Conservation (phyloP, 2,888 invertebrate genomes). For the Pimpla rufipes region DNA sequence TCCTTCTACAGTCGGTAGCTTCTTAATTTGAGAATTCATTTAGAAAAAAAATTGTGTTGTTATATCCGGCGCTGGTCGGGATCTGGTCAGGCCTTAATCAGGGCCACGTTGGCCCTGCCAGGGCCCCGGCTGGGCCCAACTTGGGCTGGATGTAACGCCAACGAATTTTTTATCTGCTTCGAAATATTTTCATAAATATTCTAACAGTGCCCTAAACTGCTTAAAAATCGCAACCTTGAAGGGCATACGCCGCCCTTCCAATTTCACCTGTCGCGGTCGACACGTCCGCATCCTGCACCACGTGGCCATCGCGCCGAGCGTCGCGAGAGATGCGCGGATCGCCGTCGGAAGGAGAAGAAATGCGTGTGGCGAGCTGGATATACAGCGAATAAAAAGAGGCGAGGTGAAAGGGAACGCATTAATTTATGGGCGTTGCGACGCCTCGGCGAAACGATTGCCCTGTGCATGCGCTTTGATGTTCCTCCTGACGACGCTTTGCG, state of each 20-base stretch:
- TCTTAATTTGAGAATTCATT: no score
- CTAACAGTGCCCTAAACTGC: no score
- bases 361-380: conserved; percentile 8
- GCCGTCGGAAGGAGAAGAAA: conserved; percentile 43
- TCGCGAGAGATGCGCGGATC: conserved; percentile 38
- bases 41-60: no score
- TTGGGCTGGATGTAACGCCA: no score
- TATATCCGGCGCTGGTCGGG: no score
- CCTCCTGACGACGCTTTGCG: conserved; percentile 23
- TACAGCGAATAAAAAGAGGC: conserved; percentile 39
- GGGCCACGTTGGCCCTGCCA: no score
- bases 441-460: conserved; percentile 51
- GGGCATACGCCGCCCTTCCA: background rate
- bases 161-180: no score
- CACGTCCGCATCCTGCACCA: background rate
- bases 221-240: no score
- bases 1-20: no score
- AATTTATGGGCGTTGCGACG: conserved; percentile 70
- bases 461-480: conserved; percentile 52
- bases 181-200: no score
- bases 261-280: background rate
- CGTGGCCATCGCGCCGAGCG: conserved; percentile 38
- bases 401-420: conserved; percentile 61
- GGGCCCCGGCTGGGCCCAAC: no score
- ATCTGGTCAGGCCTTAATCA: no score